These are phyloP conservation scores for Plutomurus gul DNA, from an alignment of 1,140 invertebrate genomes.

Conservation along the genomic window DNA sequence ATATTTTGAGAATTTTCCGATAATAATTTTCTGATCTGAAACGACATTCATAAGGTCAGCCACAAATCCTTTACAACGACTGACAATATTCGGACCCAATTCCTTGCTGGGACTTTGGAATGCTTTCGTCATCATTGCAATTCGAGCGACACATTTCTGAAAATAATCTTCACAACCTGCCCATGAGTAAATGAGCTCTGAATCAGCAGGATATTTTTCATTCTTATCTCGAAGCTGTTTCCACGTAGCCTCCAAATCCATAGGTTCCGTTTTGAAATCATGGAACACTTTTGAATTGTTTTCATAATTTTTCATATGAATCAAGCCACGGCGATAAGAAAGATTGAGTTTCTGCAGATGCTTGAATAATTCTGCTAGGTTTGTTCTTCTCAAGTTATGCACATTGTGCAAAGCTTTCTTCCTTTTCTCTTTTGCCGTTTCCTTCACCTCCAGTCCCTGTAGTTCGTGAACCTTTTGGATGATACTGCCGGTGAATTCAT, in stretches of 20 bases:
- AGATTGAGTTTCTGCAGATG: slow-evolving; percentile 72
- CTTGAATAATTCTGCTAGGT: slow-evolving; percentile 82
- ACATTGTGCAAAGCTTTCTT: slow-evolving; percentile 74
- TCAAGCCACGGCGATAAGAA: slow-evolving; percentile 76
- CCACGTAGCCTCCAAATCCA: slow-evolving; percentile 64
- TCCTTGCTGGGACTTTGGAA: slow-evolving; percentile 73
- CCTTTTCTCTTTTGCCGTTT: slow-evolving; percentile 63
- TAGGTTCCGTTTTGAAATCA: slow-evolving; percentile 61
- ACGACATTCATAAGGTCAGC: slow-evolving; percentile 64
- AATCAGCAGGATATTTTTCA: slow-evolving; percentile 58
- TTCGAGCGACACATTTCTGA: slow-evolving; percentile 70
- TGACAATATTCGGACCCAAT: slow-evolving; percentile 76
- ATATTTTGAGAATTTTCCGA: slow-evolving; percentile 35
- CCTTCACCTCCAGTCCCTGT: slow-evolving; percentile 67
- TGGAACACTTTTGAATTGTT: slow-evolving; percentile 8
- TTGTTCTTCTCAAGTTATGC: slow-evolving; percentile 80
- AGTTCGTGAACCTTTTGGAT: slow-evolving; percentile 65
- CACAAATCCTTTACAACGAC: slow-evolving; percentile 81
- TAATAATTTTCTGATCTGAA: slow-evolving; percentile 15
- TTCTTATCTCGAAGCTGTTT: slow-evolving; percentile 22
- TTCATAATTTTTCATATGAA: slow-evolving; percentile 59
- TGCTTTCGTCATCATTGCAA: slow-evolving; percentile 68
- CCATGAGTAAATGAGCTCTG: slow-evolving; percentile 68
- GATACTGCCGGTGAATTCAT: slow-evolving; percentile 68
- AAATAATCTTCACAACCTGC: slow-evolving; percentile 75